Base-by-base conservation (phyloP, 2,888 invertebrate species). In the Lydus trimaculatus region DNA sequence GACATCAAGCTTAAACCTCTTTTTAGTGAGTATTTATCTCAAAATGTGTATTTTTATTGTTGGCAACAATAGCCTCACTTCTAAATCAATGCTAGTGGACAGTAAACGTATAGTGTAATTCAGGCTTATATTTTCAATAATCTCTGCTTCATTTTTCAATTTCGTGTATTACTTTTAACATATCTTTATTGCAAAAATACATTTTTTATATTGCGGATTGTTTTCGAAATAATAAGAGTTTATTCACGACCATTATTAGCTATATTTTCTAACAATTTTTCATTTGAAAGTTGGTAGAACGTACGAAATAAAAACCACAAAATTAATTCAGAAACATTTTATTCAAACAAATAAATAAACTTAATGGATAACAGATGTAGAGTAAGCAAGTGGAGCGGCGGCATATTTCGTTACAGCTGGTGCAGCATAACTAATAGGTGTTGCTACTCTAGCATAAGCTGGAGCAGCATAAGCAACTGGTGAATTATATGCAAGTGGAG, bases 401-500 rank as follows among this genome's bases (percentile, higher is more conserved):
- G 75, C 75, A 17, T 71, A 48, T 60, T 70, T 59, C 15, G 66
- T 69, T 8, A 63, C n/a, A 2, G 56, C 56, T 56, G 58, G 43
- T 36, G 70, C 70, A 61, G 66, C 72, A 63, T 73, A 70, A 31
- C 72, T 63, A 0, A 71, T 63, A 13, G 72, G 74, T 33, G 74
- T 72, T 9, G 72, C 73, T 36, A 72, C 52, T 61, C 68, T 61
- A 20, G 66, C 72, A 62, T 23, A 23, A 7, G 36, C 61, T 43
- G 58, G 43, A 58, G 69, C 67, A 61, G 66, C 71, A 61, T 72
- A 70, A 2, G 70, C 68, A 6, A 71, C 73, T 39, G 74, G 73
- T 9, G 72, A 71, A 33, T 75, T 76, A 23, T 75, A 75, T 15
- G 75, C 70, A 20, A 77, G 72, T 66, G 72, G 75, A 7, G 73